These are phyloP conservation scores for Bibio marci DNA, from an alignment of 2,888 invertebrate species.

Conservation along the genomic window DNA sequence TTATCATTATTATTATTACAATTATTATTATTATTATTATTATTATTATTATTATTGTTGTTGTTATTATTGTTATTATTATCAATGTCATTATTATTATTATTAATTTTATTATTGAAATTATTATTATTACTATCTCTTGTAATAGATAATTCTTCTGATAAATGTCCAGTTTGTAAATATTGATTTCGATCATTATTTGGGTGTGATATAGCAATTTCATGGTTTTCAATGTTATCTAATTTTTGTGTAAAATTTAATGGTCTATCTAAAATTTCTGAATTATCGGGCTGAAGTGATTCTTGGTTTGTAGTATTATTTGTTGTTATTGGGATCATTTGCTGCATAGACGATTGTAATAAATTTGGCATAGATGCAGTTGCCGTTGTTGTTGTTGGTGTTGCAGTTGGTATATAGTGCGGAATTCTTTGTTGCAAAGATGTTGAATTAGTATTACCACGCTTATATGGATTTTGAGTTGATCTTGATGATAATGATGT, in stretches of 20 bases:
- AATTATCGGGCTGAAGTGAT: slow-evolving; percentile 45
- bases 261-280: slow-evolving; percentile 47
- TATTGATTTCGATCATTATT: slow-evolving; percentile 59
- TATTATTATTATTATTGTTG: not conserved
- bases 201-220: slow-evolving; percentile 33
- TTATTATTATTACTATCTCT: not conserved
- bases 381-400: slow-evolving; percentile 24
- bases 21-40: slow-evolving; percentile 10
- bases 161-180: slow-evolving; percentile 57
- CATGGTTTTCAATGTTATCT: slow-evolving; percentile 27
- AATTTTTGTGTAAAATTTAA: too few species aligned
- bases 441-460: slow-evolving; percentile 12
- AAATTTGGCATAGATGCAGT: slow-evolving; percentile 19
- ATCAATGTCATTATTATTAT: slow-evolving; percentile 16
- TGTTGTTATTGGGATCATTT: not conserved
- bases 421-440: not conserved
- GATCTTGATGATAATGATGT: slow-evolving; percentile 11
- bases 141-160: slow-evolving; percentile 32
- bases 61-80: too few species aligned
- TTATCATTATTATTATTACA: slow-evolving; percentile 20
- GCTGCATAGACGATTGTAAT: not conserved
- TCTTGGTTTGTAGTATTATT: too few species aligned
- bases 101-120: slow-evolving; percentile 15
- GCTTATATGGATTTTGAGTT: slow-evolving; percentile 28
- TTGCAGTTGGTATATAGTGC: slow-evolving; percentile 28